Conservation (phyloP, 1,140 invertebrate genomes). For the Chrysopa pallens region DNA sequence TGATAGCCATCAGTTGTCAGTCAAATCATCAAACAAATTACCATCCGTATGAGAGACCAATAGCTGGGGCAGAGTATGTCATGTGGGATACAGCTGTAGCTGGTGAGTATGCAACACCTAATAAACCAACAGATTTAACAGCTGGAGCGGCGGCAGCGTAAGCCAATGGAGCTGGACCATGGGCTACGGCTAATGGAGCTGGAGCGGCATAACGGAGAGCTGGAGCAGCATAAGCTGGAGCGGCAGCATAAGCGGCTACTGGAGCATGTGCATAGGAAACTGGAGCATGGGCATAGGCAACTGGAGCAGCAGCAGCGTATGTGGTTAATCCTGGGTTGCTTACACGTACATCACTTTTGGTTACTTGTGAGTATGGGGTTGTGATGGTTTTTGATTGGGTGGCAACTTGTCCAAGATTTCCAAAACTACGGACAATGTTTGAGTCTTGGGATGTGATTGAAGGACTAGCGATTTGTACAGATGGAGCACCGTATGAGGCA, state of each 20-base stretch:
- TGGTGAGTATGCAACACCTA: constrained; percentile 36
- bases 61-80: constrained; percentile 25
- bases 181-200: constrained; percentile 11
- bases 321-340: constrained; percentile 31
- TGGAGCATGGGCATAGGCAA: constrained; percentile 7
- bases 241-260: constrained; percentile 9
- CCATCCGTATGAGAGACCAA: not conserved
- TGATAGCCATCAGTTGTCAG: too few relatives aligned
- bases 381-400: constrained; percentile 39
- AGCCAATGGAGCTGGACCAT: constrained; percentile 2
- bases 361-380: constrained; percentile 42
- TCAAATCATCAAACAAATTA: not conserved
- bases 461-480: constrained; percentile 24
- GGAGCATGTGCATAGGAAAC: constrained; percentile 14
- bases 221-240: constrained; percentile 9
- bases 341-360: constrained; percentile 35
- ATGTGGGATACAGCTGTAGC: constrained; percentile 41
- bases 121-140: constrained; percentile 17
- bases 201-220: not conserved
- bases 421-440: constrained; percentile 34
- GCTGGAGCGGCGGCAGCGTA: constrained; percentile 7
- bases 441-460: constrained; percentile 31
- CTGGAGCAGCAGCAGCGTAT: constrained; percentile 14
- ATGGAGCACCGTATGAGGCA: constrained; percentile 34
- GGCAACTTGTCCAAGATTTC: constrained; percentile 36